Evolutionary conservation across 2,888 invertebrate genomes (phyloP), one percentile per base, ranked within the genome.

Genomic region (Trissolcus brochymenae): DNA sequence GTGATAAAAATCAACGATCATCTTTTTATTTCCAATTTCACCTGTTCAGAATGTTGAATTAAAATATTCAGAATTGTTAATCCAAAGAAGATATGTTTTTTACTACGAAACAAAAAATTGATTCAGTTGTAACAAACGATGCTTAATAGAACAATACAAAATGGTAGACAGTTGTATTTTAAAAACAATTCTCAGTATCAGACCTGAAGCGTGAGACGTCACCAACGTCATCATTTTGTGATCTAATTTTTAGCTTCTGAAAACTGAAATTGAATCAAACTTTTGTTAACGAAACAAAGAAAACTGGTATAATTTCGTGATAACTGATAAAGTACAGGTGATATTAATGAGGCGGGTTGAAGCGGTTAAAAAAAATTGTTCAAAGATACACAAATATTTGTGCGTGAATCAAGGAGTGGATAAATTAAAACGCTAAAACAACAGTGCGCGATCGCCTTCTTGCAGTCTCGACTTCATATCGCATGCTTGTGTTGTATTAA

Each of bases 131-230:
- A 71, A 79, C 72, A 76, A 79, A 74, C 74, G 66, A 70, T 43
- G 40, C 50, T 9, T 59, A 64, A 43, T 66, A 71, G 78, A 74
- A 76, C 50, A 74, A 78, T 78, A 64, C 72, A 53, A 75, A 73
- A 61, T 29, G 70, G 55, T 46, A 60, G 57, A 55, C 21, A 72
- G 55, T 62, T 72, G n/a, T n/a, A 73, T 76, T 78, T 75, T 76
- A 78, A 83, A 80, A 83, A 83, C 81, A 83, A 80, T 85, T 86
- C 85, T 81, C 61, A 80, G 85, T 83, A 86, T 74, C 75, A 49
- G 76, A 78, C 78, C 76, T 65, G 73, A 78, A 78, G 72, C 82
- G 82, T 81, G 83, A 81, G 81, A 80, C 76, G 79, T 82, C 78
- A 1, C 67, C 53, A 78, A 78, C 81, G 81, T 80, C 81, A 80